Evolutionary conservation across 2,888 invertebrate species (phyloP), one percentile per base, ranked within the genome.

Genomic region (Lissonota sp.): DNA sequence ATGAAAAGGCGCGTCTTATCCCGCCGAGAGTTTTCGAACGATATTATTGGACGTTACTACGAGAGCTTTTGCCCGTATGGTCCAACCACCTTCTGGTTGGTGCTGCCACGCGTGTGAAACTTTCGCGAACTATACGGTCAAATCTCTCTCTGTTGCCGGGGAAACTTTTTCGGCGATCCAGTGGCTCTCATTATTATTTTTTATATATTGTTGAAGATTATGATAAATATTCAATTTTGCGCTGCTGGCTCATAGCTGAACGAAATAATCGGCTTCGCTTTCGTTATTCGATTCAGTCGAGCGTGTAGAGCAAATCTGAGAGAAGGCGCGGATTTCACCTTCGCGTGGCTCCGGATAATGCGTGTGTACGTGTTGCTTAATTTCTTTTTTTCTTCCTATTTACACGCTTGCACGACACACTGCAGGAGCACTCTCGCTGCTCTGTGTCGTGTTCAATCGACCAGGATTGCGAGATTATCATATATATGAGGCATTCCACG

Each of bases 11-110:
- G 7, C 77, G 85, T 80, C 80, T 84, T 83, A 85, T 89, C 88
- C 89, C 89, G 89, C 88, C 87, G 83, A 78, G 85, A 75, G 87
- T 87, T 89, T 81, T 86, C 82, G 85, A 84, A 76, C 53, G 82
- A 80, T 72, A 5, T 62, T 10, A 88, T 88, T 89, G 86, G 89
- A 26, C 55, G n/a, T n/a, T n/a, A n/a, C n/a, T n/a, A n/a, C n/a
- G 5, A 1, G 77, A 77, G 77, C 77, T 80, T 77, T 78, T 62
- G 66, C 26, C 6, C 57, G 55, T 71, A 16, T 44, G 12, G 49
- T 14, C 63, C 64, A 44, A 14, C 12, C 66, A 58, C 77, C 6
- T 7, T 6, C 0, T 5, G 16, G 10, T 49, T 42, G 46, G 57
- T 83, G 62, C 66, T 73, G 83, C 83, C 82, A 6, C 77, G 26